Evolutionary conservation across 2,113 vertebrate species (phyloP).

Genomic region (Oryzias woworae): DNA sequence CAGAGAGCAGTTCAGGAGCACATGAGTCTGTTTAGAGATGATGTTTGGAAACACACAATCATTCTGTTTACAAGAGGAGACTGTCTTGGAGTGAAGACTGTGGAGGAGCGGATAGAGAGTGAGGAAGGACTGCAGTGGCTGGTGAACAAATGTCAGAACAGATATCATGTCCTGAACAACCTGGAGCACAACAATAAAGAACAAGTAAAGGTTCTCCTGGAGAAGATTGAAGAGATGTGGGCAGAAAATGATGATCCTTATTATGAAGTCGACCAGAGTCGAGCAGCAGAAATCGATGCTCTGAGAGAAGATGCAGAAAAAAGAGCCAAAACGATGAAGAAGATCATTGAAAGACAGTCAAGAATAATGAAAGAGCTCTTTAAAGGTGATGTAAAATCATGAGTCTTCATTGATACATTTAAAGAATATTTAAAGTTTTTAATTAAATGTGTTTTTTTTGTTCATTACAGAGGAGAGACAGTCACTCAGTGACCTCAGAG

Average conservation of each 20-base stretch:
- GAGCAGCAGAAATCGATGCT: background rate
- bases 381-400: background rate
- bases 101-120: conserved; percentile 18
- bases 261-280: background rate
- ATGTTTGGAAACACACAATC: conserved; percentile 17
- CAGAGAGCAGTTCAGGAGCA: background rate
- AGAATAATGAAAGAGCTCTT: conserved; percentile 14
- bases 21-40: conserved; percentile 1
- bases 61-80: conserved; percentile 5
- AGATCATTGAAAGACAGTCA: background rate
- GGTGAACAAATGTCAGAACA: conserved; percentile 18
- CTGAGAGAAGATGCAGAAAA: conserved; percentile 13
- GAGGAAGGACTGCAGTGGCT: conserved; percentile 22
- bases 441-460: fast-evolving
- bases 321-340: background rate
- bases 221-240: conserved; percentile 26
- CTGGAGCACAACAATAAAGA: fast-evolving
- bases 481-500: background rate
- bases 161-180: conserved; percentile 21
- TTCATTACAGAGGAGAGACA: background rate
- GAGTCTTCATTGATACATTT: no score
- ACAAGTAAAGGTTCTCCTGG: conserved; percentile 15
- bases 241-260: fast-evolving
- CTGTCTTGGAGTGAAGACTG: background rate
- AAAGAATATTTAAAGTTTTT: no score